Percentiles rank a stretch among this genome's conserved stretches.
Evolutionary conservation across 2,797 vertebrate species (phyloP).

Genomic region (Lophius americanus): DNA sequence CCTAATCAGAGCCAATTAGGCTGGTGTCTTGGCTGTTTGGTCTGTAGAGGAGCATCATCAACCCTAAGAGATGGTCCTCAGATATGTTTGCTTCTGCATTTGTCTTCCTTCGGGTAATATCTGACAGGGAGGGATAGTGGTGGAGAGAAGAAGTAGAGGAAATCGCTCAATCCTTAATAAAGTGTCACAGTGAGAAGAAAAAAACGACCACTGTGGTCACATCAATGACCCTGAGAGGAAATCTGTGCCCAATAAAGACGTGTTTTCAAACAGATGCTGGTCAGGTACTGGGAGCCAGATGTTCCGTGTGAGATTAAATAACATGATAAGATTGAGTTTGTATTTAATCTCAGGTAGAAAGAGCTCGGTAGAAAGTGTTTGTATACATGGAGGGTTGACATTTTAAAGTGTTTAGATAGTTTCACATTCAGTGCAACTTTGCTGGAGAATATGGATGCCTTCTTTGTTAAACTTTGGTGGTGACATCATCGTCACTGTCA

Average conservation of each 20-base stretch:
- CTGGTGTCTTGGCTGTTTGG: slow-evolving; percentile 11
- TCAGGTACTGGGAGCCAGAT: slow-evolving; percentile 32
- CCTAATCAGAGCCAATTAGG: slow-evolving; percentile 41
- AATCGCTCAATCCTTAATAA: neutral
- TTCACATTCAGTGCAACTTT: too few relatives aligned
- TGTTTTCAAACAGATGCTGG: slow-evolving; percentile 6
- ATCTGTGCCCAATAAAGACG: slow-evolving; percentile 26
- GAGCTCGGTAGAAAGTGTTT: neutral
- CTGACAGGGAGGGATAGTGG: neutral
- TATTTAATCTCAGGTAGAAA: neutral
- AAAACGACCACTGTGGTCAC: slow-evolving; percentile 11
- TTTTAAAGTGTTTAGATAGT: neutral
- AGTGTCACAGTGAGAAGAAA: neutral
- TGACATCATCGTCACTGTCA: too few relatives aligned
- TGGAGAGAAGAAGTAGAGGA: neutral
- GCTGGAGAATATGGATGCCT: too few relatives aligned
- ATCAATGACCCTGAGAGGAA: slow-evolving; percentile 17
- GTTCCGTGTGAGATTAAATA: slow-evolving; percentile 4
- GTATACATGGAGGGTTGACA: neutral
- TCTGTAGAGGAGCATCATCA: slow-evolving; percentile 17
- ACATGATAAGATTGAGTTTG: neutral
- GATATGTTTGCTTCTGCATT: slow-evolving; percentile 9
- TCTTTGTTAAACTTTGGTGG: too few relatives aligned
- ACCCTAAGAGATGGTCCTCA: slow-evolving; percentile 4
- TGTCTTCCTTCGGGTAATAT: neutral